Conservation (phyloP, 2,888 invertebrate species). For the Amphimallon solstitiale region DNA sequence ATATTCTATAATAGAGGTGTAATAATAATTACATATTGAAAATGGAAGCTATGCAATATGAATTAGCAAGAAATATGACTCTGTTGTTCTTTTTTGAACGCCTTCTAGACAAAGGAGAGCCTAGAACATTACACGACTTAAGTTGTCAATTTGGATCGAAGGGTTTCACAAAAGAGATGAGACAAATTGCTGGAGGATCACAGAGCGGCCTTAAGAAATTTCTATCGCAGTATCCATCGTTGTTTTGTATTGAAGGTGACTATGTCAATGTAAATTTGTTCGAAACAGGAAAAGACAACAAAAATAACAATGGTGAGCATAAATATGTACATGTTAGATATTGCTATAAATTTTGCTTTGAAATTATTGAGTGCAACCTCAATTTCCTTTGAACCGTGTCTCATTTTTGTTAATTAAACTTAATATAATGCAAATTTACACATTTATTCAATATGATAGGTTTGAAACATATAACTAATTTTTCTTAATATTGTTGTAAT, state of each 20-base stretch:
- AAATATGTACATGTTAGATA: background rate
- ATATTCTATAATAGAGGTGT: background rate
- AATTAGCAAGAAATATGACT: constrained; percentile 93
- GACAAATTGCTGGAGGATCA: constrained; percentile 93
- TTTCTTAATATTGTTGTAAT: background rate
- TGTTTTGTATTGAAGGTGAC: constrained; percentile 95
- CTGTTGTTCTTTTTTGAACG: constrained; percentile 98
- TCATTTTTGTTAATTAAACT: constrained; percentile 9
- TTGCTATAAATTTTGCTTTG: background rate
- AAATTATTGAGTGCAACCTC: constrained; percentile 10
- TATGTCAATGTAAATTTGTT: constrained; percentile 87
- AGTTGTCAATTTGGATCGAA: constrained; percentile 99
- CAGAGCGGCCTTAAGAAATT: constrained; percentile 97
- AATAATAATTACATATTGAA: constrained; percentile 46
- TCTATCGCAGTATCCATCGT: constrained; percentile 93
- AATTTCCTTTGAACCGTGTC: constrained; percentile 1
- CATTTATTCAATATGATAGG: constrained; percentile 6
- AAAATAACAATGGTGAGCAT: constrained; percentile 66
- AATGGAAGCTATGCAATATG: constrained; percentile 95
- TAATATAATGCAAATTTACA: constrained; percentile 17
- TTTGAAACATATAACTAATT: constrained; percentile 2
- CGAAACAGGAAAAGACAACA: constrained; percentile 72
- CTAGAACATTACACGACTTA: constrained; percentile 95
- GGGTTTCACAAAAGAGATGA: constrained; percentile 99
- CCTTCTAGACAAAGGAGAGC: constrained; percentile 95